phyloP scores from a whole-genome alignment of 1,140 invertebrate genomes.

The Rhynchophorus ferrugineus region DNA sequence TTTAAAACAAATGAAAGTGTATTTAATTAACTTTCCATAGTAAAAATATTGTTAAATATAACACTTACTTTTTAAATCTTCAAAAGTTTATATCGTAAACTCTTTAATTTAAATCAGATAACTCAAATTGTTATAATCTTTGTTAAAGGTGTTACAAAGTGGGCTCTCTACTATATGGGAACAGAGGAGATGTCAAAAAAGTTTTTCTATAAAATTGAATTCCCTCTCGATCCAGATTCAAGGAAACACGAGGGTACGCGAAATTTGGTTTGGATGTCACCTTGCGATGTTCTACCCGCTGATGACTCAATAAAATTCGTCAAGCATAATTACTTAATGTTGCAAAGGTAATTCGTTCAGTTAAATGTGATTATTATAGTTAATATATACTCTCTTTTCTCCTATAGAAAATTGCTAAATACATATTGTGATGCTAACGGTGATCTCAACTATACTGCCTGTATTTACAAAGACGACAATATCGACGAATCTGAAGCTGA shows the following conservation, averaged over 20 bases:
- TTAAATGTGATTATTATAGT: not conserved
- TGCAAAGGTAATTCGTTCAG: not conserved
- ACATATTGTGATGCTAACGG: slow-evolving; percentile 5
- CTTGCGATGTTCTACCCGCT: not conserved
- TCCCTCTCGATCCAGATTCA: not conserved
- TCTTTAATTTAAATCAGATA: too few relatives aligned
- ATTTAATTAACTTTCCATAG: too few relatives aligned
- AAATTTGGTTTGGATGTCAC: slow-evolving; percentile 4
- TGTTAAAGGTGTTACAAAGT: not conserved
- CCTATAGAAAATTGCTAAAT: not conserved
- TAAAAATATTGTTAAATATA: too few relatives aligned
- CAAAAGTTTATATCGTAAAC: too few relatives aligned
- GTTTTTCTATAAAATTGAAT: slow-evolving; percentile 7
- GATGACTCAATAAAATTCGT: slow-evolving; percentile 2
- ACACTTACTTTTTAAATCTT: too few relatives aligned
- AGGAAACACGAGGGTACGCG: not conserved
- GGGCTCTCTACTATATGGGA: slow-evolving; percentile 1
- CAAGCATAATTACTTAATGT: slow-evolving; percentile 1
- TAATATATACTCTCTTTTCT: not conserved
- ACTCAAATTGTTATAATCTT: too few relatives aligned
- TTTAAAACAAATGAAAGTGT: too few relatives aligned
- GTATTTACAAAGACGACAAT: not conserved
- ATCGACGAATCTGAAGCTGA: not conserved
- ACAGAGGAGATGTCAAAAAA: not conserved
- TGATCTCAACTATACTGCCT: slow-evolving; percentile 4